Base-by-base conservation (phyloP, 2,888 invertebrate genomes). In the Octonoba sinensis region DNA sequence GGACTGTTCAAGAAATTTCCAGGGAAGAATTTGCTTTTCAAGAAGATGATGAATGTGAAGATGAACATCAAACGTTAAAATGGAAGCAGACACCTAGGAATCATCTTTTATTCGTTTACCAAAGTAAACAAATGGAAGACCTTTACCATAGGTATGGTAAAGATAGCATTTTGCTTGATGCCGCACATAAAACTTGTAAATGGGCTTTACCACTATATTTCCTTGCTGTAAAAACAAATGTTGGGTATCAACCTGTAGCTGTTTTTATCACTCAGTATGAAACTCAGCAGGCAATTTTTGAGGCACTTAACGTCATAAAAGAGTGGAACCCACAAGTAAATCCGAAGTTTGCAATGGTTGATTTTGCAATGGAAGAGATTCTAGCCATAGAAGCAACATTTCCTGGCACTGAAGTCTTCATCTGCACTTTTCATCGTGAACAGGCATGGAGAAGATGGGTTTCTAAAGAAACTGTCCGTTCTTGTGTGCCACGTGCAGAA, bases 401-500 rank as follows among this genome's bases (percentile, higher is more conserved):
- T 18, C 59, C 59, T 15, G 18, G 18, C 12, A 57, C 11, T 57
- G 59, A 15, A 18, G 59, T 57, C 15, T 57, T 15, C 59, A 12
- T 57, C 59, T 57, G 59, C 18, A 18, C 59, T 18, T 57, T 57
- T 18, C 59, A 57, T 18, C 12, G 59, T 16, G 59, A 57, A 18
- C 59, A 57, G 18, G 59, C 59, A 15, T 57, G 59, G 59, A 11
- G 11, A 57, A 12, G 59, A 15, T 57, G 59, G 59, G 15, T 57
- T 15, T 18, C 15, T 57, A 57, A 57, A 57, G 59, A 85, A 92
- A 92, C 24, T 93, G 91, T 18, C 57, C 46, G 13, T 27, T 49
- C 46, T 62, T 27, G 36, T 49, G 18, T 27, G 36, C 20, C 8
- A 44, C 22, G 15, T 49, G 49, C 49, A 49, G 49, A 49, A 49